phyloP scores from a whole-genome alignment of 2,888 invertebrate species.

The Dryobota labecula region DNA sequence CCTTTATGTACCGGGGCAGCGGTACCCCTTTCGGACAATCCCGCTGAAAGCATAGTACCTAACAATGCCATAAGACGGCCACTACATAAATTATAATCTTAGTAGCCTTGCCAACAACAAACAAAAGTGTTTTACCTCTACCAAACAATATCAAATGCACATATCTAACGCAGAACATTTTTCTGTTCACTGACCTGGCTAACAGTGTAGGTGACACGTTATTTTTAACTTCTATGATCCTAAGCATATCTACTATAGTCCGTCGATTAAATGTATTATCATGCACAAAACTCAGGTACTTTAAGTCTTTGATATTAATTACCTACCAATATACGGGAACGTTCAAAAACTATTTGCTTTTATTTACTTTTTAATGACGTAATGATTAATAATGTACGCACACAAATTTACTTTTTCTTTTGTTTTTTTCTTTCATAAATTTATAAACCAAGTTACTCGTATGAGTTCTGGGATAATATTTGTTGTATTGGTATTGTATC shows the following conservation, averaged over 20 bases:
- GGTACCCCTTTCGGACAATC: too few relatives aligned
- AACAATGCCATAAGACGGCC: background rate
- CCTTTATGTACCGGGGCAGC: too few relatives aligned
- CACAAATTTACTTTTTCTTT: too few relatives aligned
- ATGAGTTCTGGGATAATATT: too few relatives aligned
- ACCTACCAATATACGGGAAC: background rate
- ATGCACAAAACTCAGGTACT: background rate
- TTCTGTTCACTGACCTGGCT: slow-evolving; percentile 49
- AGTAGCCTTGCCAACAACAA: background rate
- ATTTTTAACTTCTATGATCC: slow-evolving; percentile 39
- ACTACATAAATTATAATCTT: background rate
- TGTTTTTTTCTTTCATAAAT: too few relatives aligned
- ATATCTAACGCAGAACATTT: slow-evolving; percentile 34
- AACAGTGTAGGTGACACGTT: slow-evolving; percentile 34
- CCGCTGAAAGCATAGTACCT: too few relatives aligned
- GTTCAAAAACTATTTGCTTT: background rate
- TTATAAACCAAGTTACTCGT: too few relatives aligned
- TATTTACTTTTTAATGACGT: too few relatives aligned
- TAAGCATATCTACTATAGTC: background rate
- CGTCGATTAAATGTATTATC: background rate
- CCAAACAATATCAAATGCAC: slow-evolving; percentile 34
- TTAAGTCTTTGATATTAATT: background rate
- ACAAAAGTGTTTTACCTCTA: background rate
- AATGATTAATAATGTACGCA: too few relatives aligned
- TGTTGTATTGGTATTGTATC: too few relatives aligned